Evolutionary conservation across 2,797 vertebrate genomes (phyloP).

Genomic region (Aythya fuligula): DNA sequence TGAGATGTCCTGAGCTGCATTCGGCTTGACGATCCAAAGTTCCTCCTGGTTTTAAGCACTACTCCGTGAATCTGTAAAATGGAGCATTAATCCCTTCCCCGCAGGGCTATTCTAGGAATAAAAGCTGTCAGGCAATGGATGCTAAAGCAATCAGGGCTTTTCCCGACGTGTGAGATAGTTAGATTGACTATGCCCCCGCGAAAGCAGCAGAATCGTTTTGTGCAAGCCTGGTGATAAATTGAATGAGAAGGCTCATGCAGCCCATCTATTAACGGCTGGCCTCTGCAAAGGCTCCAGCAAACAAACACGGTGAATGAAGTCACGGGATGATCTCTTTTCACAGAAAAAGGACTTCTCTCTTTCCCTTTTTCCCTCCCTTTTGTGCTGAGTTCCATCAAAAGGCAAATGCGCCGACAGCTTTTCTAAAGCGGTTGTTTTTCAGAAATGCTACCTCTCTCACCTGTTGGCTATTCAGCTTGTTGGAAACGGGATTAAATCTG

Average conservation of each 20-base stretch:
- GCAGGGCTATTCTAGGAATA: background rate
- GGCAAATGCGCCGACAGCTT: background rate
- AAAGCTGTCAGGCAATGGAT: background rate
- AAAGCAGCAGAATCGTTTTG: slow-evolving; percentile 24
- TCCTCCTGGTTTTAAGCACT: background rate
- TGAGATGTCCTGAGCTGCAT: fast-evolving
- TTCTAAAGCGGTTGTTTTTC: background rate
- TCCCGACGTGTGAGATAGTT: background rate
- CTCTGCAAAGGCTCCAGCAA: slow-evolving; percentile 54
- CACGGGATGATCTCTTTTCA: background rate
- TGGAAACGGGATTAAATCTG: background rate
- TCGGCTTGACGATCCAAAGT: background rate
- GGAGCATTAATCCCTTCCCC: background rate
- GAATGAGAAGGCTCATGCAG: slow-evolving; percentile 38
- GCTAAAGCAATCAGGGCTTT: background rate
- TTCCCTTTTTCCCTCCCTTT: background rate
- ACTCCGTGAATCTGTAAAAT: background rate
- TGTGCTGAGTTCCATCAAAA: fast-evolving
- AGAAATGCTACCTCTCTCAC: background rate
- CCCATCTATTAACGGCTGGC: slow-evolving; percentile 50
- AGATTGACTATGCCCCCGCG: background rate
- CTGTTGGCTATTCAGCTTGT: background rate
- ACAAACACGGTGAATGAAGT: slow-evolving; percentile 19
- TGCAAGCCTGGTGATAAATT: slow-evolving; percentile 37
- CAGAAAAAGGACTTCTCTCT: slow-evolving; percentile 10